Conservation (phyloP, 1,140 invertebrate genomes). For the Ostrea edulis region DNA sequence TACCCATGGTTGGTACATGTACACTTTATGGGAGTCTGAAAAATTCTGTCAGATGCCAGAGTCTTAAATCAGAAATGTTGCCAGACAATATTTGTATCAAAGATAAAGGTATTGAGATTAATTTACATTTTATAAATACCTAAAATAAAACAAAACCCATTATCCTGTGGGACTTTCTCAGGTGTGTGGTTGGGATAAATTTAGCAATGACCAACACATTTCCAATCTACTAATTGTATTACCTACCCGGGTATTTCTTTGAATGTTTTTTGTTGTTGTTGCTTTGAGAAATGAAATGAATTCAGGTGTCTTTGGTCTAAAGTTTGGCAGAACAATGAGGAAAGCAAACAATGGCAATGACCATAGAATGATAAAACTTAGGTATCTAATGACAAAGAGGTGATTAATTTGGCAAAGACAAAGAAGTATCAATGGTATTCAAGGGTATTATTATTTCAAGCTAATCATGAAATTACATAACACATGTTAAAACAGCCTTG, state of each 20-base stretch:
- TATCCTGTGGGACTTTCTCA: no score
- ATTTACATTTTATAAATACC: conserved; percentile 29
- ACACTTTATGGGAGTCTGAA: background rate
- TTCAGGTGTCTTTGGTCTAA: no score
- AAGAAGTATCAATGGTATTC: background rate
- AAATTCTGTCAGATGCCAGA: background rate
- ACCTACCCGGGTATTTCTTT: background rate
- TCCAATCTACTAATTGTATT: background rate
- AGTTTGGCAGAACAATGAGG: no score
- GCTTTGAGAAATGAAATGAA: no score
- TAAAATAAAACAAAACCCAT: background rate
- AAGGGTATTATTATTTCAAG: conserved; percentile 36
- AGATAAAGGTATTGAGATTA: conserved; percentile 16
- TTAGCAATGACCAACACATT: background rate
- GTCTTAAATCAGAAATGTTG: background rate
- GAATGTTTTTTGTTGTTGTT: background rate
- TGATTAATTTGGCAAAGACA: background rate
- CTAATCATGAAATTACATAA: conserved; percentile 18
- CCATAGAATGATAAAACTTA: no score
- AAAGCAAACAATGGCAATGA: no score
- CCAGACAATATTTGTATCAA: background rate
- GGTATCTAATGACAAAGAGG: background rate
- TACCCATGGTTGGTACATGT: background rate
- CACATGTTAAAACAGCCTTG: background rate
- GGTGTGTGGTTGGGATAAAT: background rate